These are phyloP conservation scores for Drosophila lutescens DNA, from an alignment of 2,888 invertebrate genomes.

Conservation along the genomic window DNA sequence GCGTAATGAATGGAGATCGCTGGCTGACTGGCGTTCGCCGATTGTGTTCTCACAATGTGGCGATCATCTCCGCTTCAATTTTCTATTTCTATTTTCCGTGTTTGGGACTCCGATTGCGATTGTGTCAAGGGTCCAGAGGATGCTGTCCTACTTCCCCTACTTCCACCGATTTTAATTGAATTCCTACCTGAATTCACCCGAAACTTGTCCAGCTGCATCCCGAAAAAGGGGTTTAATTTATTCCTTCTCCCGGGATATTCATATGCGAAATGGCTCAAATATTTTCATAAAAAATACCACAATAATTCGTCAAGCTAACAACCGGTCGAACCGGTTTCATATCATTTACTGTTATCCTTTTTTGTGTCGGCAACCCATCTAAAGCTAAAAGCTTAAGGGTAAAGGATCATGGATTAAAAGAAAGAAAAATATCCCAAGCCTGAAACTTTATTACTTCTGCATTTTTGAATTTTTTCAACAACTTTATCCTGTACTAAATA, in stretches of 20 bases:
- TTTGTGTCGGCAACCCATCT: not conserved
- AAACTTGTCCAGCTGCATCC: conserved; percentile 62
- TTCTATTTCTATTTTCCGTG: conserved; percentile 12
- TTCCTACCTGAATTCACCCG: conserved; percentile 68
- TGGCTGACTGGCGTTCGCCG: conserved; percentile 18
- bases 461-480: too few species aligned
- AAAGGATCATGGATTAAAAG: not conserved
- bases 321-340: conserved; percentile 62
- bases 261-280: conserved; percentile 68
- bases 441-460: not conserved
- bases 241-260: conserved; percentile 58
- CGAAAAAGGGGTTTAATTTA: conserved; percentile 38
- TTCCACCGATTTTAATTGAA: conserved; percentile 67
- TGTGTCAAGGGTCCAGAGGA: conserved; percentile 62
- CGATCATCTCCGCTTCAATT: conserved; percentile 63
- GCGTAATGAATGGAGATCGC: conserved; percentile 49
- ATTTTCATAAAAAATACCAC: conserved; percentile 72
- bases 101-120: conserved; percentile 34
- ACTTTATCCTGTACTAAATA: too few species aligned
- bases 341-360: conserved; percentile 37
- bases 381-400: not conserved
- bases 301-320: conserved; percentile 59
- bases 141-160: conserved; percentile 52
- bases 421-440: not conserved
- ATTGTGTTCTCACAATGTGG: conserved; percentile 74